Base-by-base conservation (phyloP, 1,140 invertebrate species). In the Helicoverpa zea region DNA sequence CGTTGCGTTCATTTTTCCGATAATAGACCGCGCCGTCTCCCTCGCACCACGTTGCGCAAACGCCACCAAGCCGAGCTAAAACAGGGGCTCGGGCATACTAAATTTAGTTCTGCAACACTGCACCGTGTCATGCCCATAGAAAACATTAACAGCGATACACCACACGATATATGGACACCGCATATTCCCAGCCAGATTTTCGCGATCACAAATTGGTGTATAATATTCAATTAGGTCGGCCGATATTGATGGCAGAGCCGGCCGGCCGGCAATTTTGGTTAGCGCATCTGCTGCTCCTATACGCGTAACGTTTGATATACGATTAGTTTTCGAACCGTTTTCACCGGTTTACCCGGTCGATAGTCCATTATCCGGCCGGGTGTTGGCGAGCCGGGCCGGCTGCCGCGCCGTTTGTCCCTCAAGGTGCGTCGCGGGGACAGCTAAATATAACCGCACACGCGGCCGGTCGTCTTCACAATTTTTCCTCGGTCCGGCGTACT, bases 91-190 rank as follows among this genome's bases (percentile, higher is more conserved):
- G 87, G 91, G 87, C 88, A 81, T 80, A 88, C 91, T 94, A 94
- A 90, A 94, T 91, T 90, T 94, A 94, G 91, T 91, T 94, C 88
- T 94, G 93, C 92, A 93, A 92, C 91, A 92, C 88, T 93, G 93
- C 91, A 83, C 81, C 91, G 86, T 90, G 89, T 88, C 89, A 90
- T 89, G 88, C 88, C 90, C 89, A 90, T 91, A 92, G 88, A 89
- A 91, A 93, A 94, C 91, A 91, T 92, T 94, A 93, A 90, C 91
- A 91, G 84, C 87, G 84, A 86, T 87, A 79, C 86, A 84, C 86
- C 88, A 80, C 81, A 90, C 89, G 88, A 92, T 94, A 94, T 93
- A 93, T 88, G 89, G 91, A 85, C 74, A 91, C 92, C 93, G 92
- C 93, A 93, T 87, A 92, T 84, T 91, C 87, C 79, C 88, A 87